These are phyloP conservation scores for Gerris buenoi DNA, from an alignment of 1,140 invertebrate genomes.

Conservation along the genomic window DNA sequence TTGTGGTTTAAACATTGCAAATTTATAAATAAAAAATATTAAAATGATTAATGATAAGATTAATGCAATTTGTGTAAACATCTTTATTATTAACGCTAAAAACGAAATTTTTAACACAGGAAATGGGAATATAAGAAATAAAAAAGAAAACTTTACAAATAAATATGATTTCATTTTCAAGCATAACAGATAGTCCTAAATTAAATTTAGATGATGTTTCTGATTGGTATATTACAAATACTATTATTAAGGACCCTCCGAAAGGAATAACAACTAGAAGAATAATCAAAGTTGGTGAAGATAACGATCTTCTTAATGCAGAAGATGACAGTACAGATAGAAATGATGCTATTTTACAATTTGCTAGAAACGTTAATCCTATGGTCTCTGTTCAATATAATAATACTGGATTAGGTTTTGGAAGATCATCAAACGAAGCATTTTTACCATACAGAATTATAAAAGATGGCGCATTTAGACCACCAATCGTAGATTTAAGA, in stretches of 20 bases:
- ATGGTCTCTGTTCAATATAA: not conserved
- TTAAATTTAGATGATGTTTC: not conserved
- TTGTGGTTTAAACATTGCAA: not conserved
- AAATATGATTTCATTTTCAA: not conserved
- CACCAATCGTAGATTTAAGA: not conserved
- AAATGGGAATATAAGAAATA: not conserved
- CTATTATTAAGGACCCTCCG: not conserved
- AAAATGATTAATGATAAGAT: not conserved
- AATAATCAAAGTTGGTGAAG: not conserved
- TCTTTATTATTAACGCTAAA: not conserved
- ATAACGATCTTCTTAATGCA: not conserved
- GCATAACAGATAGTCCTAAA: not conserved
- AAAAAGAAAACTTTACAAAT: not conserved
- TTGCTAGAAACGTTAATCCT: not conserved
- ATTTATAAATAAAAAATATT: not conserved
- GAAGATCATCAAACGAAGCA: not conserved
- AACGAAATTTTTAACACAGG: not conserved
- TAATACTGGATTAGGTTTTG: not conserved
- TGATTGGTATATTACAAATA: not conserved
- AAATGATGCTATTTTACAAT: not conserved
- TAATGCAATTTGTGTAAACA: not conserved
- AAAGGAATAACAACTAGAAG: not conserved
- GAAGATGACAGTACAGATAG: not conserved
- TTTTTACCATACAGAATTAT: not conserved
- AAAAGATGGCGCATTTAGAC: not conserved